Base-by-base conservation (phyloP, 2,113 vertebrate genomes). In the Dromas ardeola region DNA sequence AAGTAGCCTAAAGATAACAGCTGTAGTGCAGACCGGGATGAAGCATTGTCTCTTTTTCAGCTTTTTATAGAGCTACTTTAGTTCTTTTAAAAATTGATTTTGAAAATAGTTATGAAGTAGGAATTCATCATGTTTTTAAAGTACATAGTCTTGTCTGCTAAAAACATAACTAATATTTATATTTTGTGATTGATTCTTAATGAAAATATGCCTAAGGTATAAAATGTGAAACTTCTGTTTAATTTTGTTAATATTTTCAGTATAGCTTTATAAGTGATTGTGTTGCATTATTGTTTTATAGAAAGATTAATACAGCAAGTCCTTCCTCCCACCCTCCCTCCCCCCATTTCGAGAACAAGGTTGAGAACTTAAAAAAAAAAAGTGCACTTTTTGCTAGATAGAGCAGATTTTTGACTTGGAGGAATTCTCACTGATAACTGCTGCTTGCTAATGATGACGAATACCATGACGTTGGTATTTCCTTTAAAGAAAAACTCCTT, bases 311-410 rank as follows among this genome's bases (percentile, higher is more conserved):
- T 36, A 45, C 7, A 63, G 4, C 29, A 25, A 76, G 38, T 63
- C 5, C 5, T 40, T 32, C 4, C 34, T n/a, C 32, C 20, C 47
- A 49, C 47, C 30, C 32, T 2, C 8, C 1, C 2, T 11, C 9
- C 5, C 15, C 10, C 16, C 15, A 42, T 82, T 88, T 50, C 25
- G 34, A 62, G n/a, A 43, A 69, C 7, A 55, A 9, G 15, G 40
- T 8, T 21, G 8, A 52, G 22, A 82, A 32, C 4, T 63, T 22
- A 21, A 81, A 38, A 13, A 25, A 69, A 59, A 74, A 45, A 38
- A 23, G 3, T 16, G 13, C 32, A 59, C 6, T 58, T 61, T 43
- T 66, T 83, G 11, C 30, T 52, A 49, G 8, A 5, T 50, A 43
- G 7, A 7, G 30, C 30, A 67, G 25, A 34, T 50, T 49, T 82